Percentiles rank a stretch among this genome's conserved stretches.
phyloP scores from a whole-genome alignment of 2,113 vertebrate genomes.

The Platysternon megacephalum region DNA sequence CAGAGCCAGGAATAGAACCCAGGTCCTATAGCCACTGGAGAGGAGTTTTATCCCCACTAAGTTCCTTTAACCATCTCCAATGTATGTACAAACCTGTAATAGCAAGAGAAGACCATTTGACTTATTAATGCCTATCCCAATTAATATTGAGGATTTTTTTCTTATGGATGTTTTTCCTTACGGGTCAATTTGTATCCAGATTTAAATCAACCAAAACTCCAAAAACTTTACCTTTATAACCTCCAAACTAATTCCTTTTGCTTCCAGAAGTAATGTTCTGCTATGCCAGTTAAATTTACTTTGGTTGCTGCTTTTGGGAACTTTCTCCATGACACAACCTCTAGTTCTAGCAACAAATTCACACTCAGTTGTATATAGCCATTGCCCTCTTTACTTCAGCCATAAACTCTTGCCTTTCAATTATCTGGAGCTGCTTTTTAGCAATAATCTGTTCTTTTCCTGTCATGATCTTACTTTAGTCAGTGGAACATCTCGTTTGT shows the following conservation, averaged over 20 bases:
- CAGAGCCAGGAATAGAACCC: neutral
- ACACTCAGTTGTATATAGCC: neutral
- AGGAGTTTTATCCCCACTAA: neutral
- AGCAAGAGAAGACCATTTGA: neutral
- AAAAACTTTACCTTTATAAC: neutral
- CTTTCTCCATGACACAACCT: neutral
- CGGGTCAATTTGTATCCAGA: neutral
- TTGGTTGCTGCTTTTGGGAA: conserved; percentile 31
- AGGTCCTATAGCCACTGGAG: neutral
- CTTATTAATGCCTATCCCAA: neutral
- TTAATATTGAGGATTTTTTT: neutral
- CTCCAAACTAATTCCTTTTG: neutral
- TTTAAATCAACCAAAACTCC: neutral
- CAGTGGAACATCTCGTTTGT: neutral
- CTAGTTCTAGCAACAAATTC: conserved; percentile 60
- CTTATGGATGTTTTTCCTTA: neutral
- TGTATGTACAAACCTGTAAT: neutral
- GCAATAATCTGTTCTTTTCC: neutral
- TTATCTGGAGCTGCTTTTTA: neutral
- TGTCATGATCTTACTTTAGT: neutral
- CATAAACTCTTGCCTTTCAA: neutral
- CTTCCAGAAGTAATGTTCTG: neutral
- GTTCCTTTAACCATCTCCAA: neutral
- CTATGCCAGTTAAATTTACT: neutral
- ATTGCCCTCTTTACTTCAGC: neutral